Evolutionary conservation across 1,140 invertebrate genomes (phyloP), one percentile per base, ranked within the genome.

Genomic region (Drosophila repletoides): DNA sequence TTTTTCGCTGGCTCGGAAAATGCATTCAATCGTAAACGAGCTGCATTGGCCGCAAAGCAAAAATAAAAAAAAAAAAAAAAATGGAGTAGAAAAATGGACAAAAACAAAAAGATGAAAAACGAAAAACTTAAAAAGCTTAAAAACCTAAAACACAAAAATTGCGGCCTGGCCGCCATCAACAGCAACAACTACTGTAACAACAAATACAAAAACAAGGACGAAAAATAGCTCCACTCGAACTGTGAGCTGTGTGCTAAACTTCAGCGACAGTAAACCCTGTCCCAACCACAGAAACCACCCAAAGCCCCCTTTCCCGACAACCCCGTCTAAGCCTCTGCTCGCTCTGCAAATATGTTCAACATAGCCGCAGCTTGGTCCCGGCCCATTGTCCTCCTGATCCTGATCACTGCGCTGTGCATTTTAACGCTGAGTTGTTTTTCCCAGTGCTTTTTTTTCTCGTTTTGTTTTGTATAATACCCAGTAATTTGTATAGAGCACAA

Each of bases 121-220:
- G 68, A 70, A 61, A 43, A 68, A 56, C 26, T 55, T n/a, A 46
- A 76, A 77, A 83, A 55, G 74, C 66, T 83, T 83, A 67, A 83
- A 84, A 86, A 63, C 74, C 74, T 84, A 79, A 83, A 83, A 83
- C 80, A 83, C 79, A 84, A 84, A 83, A 83, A 83, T 84, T 79
- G 79, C 79, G 79, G 79, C 79, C 66, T 45, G 48, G 48, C 40
- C 38, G 72, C 68, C 53, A 77, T 76, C 72, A 83, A 83, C 60
- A 70, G 36, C 66, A 75, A 36, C 45, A 60, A 19, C 19, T 12
- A 6, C 12, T 36, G 45, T 43, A 26, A 36, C 21, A 58, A 22
- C 31, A 40, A 31, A 36, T 56, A 65, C 59, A 40, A 46, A 9
- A 68, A 49, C 41, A 43, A 28, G 10, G 29, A 43, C 49, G 66